phyloP scores from a whole-genome alignment of 2,888 invertebrate genomes.

The Anagyrus pseudococci region DNA sequence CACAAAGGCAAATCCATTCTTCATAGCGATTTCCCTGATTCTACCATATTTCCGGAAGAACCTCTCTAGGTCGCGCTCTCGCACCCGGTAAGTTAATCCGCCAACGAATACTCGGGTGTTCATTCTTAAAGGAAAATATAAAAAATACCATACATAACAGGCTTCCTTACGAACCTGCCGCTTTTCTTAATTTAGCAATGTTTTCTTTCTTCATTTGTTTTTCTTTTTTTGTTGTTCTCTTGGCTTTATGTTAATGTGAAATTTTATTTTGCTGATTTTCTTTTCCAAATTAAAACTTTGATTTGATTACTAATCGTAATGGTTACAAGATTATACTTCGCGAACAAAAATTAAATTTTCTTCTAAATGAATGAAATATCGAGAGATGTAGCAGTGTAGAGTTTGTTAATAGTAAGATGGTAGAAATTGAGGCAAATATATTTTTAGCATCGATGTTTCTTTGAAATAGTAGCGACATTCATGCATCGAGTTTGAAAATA shows the following conservation, averaged over 20 bases:
- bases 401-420: conserved; percentile 6
- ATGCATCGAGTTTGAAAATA: no score
- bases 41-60: conserved; percentile 96
- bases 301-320: no score
- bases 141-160: conserved; percentile 61
- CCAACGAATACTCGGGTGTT: conserved; percentile 87
- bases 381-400: not conserved
- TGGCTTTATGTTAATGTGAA: no score
- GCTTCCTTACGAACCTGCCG: conserved; percentile 55
- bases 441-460: not conserved
- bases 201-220: conserved; percentile 5
- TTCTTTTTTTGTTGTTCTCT: not conserved
- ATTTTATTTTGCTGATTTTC: no score
- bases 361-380: conserved; percentile 8
- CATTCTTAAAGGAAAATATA: conserved; percentile 64
- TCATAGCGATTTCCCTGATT: conserved; percentile 91
- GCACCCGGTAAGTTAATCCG: conserved; percentile 83
- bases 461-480: not conserved
- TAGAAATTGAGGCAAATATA: conserved; percentile 2
- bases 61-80: conserved; percentile 93
- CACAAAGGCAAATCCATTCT: conserved; percentile 98
- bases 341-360: not conserved
- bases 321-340: no score
- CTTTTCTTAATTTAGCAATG: conserved; percentile 30
- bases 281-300: no score